Evolutionary conservation across 53 echinoderm and acorn worm genomes (phyloP).

Genomic region (Temnopleurus reevesii): DNA sequence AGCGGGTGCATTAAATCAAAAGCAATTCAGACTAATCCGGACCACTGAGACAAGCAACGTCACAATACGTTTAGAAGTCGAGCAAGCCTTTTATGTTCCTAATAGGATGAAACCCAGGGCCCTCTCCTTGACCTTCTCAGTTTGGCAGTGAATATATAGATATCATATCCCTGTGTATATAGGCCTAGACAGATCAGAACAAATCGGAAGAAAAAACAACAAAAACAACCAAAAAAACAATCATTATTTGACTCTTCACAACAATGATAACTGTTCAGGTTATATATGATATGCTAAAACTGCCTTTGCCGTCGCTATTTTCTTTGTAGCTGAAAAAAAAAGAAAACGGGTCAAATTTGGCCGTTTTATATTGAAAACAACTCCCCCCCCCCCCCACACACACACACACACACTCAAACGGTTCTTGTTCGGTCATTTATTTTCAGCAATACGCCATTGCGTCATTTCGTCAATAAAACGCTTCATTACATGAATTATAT

Average conservation of each 20-base stretch:
- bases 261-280: too few relatives aligned
- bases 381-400: too few relatives aligned
- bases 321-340: too few relatives aligned
- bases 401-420: too few relatives aligned
- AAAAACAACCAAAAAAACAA: background rate
- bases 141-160: background rate
- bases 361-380: too few relatives aligned
- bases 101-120: background rate
- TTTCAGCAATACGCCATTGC: background rate
- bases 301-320: too few relatives aligned
- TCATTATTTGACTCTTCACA: background rate
- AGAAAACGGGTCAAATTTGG: too few relatives aligned
- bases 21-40: background rate
- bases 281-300: background rate
- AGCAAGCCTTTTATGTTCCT: background rate
- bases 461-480: background rate
- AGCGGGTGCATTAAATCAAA: too few relatives aligned
- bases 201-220: background rate
- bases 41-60: background rate
- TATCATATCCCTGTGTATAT: background rate
- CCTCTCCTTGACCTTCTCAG: background rate
- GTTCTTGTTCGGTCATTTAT: too few relatives aligned
- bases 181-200: too few relatives aligned
- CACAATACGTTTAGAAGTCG: constrained; percentile 11
- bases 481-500: background rate